Percentiles rank a stretch among this genome's conserved stretches.
phyloP scores from a whole-genome alignment of 2,888 invertebrate genomes.

The Xiphydria camelus region DNA sequence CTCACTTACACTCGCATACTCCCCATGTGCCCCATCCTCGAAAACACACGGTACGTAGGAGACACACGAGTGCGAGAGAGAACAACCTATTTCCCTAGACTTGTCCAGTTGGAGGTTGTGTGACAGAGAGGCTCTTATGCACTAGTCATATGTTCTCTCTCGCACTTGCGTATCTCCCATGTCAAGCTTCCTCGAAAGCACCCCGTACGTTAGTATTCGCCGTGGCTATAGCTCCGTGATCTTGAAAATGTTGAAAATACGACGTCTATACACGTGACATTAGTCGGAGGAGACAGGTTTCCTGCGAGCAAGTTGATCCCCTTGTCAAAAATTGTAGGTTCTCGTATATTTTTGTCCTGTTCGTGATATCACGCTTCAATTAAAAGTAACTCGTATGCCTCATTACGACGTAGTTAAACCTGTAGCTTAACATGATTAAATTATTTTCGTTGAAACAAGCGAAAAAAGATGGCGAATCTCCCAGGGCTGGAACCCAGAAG shows the following conservation, averaged over 20 bases:
- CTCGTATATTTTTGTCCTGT: conserved; percentile 22
- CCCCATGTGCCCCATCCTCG: too few species aligned
- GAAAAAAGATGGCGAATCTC: conserved; percentile 94
- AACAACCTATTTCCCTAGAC: too few species aligned
- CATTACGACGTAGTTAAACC: conserved; percentile 25
- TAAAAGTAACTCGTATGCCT: conserved; percentile 29
- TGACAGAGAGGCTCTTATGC: too few species aligned
- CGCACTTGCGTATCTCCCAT: too few species aligned
- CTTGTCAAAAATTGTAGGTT: conserved; percentile 20
- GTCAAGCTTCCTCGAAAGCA: too few species aligned
- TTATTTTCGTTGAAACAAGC: conserved; percentile 97
- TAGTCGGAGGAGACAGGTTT: conserved; percentile 16
- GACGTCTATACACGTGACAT: conserved; percentile 6
- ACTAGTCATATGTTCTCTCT: too few species aligned
- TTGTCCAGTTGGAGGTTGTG: too few species aligned
- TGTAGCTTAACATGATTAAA: conserved; percentile 81
- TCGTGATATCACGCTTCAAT: conserved; percentile 13
- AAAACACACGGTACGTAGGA: too few species aligned
- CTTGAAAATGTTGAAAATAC: neutral
- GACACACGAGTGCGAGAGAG: too few species aligned
- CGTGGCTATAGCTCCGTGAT: neutral
- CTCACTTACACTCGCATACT: too few species aligned
- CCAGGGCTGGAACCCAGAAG: conserved; percentile 77
- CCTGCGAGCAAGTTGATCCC: conserved; percentile 15
- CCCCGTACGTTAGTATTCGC: too few species aligned